phyloP scores from a whole-genome alignment of 1,140 invertebrate species.

The Neodiprion fabricii region DNA sequence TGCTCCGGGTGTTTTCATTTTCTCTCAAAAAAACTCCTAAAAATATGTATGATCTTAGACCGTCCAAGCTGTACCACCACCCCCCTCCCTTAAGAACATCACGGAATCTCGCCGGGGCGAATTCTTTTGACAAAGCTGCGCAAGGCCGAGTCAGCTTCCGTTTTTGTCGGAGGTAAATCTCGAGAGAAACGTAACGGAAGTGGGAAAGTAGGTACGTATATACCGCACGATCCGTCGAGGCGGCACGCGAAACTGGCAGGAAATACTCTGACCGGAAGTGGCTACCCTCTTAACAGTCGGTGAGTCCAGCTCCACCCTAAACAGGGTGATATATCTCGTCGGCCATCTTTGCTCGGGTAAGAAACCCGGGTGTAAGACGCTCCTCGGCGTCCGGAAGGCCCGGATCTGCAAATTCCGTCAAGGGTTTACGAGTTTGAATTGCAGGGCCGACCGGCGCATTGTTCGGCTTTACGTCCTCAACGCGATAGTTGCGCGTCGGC shows the following conservation, averaged over 20 bases:
- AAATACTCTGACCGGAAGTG: slow-evolving; percentile 41
- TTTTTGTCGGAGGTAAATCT: slow-evolving; percentile 37
- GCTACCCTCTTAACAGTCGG: slow-evolving; percentile 34
- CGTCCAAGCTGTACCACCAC: too few species aligned
- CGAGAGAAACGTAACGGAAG: slow-evolving; percentile 28
- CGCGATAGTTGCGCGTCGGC: slow-evolving; percentile 23
- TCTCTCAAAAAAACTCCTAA: too few species aligned
- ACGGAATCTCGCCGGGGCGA: too few species aligned
- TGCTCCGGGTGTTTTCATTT: too few species aligned
- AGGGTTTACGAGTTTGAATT: background rate
- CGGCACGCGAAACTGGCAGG: slow-evolving; percentile 23
- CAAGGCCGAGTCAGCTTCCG: slow-evolving; percentile 6
- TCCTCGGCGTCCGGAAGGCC: slow-evolving; percentile 34
- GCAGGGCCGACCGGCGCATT: background rate
- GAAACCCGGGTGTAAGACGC: slow-evolving; percentile 19
- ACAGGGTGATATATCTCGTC: slow-evolving; percentile 34
- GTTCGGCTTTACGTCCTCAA: slow-evolving; percentile 40
- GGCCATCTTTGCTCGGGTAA: slow-evolving; percentile 30
- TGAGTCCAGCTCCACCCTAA: slow-evolving; percentile 34
- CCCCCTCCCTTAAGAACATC: too few species aligned
- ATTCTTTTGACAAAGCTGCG: background rate
- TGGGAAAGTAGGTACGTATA: slow-evolving; percentile 9
- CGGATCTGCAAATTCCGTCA: slow-evolving; percentile 10
- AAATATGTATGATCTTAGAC: too few species aligned
- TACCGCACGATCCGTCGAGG: background rate